These are phyloP conservation scores for Acheta domesticus DNA, from an alignment of 2,888 invertebrate species.

Conservation along the genomic window DNA sequence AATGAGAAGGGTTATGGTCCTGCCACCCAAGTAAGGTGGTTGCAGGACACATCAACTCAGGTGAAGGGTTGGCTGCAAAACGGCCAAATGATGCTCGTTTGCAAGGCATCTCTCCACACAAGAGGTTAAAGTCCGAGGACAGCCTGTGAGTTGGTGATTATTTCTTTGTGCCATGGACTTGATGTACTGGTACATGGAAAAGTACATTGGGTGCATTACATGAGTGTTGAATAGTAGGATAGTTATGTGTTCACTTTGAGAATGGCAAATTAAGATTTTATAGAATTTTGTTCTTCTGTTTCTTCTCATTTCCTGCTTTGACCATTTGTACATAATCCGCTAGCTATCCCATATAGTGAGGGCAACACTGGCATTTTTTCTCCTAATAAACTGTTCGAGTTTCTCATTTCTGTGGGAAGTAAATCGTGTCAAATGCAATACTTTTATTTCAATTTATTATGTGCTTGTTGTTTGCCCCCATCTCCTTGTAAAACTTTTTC, in stretches of 20 bases:
- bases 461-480: not conserved
- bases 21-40: slow-evolving; percentile 99
- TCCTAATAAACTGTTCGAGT: not conserved
- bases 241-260: slow-evolving; percentile 18
- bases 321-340: not conserved
- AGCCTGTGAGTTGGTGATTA: not conserved
- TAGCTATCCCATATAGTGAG: slow-evolving; percentile 9
- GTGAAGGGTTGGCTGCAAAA: not conserved
- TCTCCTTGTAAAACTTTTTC: not conserved
- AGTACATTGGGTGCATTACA: not conserved
- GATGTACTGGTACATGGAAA: not conserved
- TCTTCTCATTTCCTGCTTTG: not conserved
- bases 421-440: not conserved
- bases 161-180: not conserved
- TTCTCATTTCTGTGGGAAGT: not conserved
- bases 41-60: slow-evolving; percentile 68
- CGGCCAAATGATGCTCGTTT: not conserved
- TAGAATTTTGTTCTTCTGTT: slow-evolving; percentile 2
- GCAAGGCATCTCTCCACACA: slow-evolving; percentile 5
- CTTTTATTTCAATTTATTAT: not conserved
- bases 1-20: slow-evolving; percentile 99
- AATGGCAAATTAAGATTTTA: not conserved
- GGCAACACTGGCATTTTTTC: slow-evolving; percentile 3
- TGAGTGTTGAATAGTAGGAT: slow-evolving; percentile 18
- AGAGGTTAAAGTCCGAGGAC: not conserved